Base-by-base conservation (phyloP, 53 echinoderm and acorn worm genomes). In the Apostichopus leukothele region DNA sequence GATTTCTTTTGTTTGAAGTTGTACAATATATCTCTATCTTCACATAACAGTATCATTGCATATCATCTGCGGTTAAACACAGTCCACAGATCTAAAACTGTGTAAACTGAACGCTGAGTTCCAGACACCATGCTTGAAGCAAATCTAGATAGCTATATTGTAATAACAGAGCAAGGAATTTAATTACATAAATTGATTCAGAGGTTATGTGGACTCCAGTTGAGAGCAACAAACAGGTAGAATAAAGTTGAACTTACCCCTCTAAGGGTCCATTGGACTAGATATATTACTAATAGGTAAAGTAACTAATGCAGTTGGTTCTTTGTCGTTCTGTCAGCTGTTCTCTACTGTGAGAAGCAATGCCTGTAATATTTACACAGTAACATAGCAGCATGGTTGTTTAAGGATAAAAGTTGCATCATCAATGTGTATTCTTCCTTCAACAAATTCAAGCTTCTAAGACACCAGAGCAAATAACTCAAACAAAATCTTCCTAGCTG, bases 391-490 rank as follows among this genome's bases (percentile, higher is more conserved):
- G 27, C 75, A 79, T 79, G 50, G 51, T n/a, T 12, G 16, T 79
- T 51, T 5, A 51, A 51, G 19, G 79, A n/a, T 52, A 51, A 50
- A 4, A 19, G 51, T 79, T 79, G 53, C 79, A 79, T 79, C 79
- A 79, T 79, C 79, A 14, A 16, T 79, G 79, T 79, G 79, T 79
- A 51, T 51, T 79, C 54, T 51, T 79, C 52, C 18, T 50, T 53
- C 7, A 63, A 11, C 12, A 63, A 63, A 63, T 16, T 16, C 12
- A 63, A 13, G 63, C 16, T 63, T 63, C 63, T 63, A 13, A 11
- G 63, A 63, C 11, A 63, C 63, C 63, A 63, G 12, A 63, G 16
- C 63, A 63, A 63, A 63, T 16, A 63, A 16, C 16, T 16, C 63
- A 16, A 63, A 63, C 63, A 63, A 63, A 63, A 63, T 63, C 63